These are phyloP conservation scores for Fabriciana adippe DNA, from an alignment of 2,888 invertebrate species.

Conservation along the genomic window DNA sequence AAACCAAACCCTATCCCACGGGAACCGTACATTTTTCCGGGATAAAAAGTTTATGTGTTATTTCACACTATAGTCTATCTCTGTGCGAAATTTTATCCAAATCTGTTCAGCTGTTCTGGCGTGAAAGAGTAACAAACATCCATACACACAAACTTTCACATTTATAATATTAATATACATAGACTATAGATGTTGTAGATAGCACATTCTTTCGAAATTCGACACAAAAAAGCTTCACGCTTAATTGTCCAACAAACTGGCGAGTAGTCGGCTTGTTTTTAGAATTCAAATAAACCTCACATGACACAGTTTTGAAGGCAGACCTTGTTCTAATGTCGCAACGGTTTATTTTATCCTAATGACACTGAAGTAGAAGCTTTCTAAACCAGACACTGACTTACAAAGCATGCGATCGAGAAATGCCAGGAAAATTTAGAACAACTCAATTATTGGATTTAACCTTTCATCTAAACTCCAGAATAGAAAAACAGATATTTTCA, in stretches of 20 bases:
- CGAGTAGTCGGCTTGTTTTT: not conserved
- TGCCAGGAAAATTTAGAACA: not conserved
- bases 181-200: not conserved
- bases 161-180: too few species aligned
- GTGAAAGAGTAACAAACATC: too few species aligned
- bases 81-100: too few species aligned
- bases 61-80: too few species aligned
- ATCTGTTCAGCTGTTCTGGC: too few species aligned
- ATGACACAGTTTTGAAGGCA: conserved; percentile 4
- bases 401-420: not conserved
- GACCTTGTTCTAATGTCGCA: conserved; percentile 30
- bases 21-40: too few species aligned
- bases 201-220: not conserved
- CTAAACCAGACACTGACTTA: not conserved
- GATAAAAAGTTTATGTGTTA: too few species aligned
- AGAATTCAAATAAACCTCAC: conserved; percentile 2
- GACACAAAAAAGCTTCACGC: not conserved
- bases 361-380: conserved; percentile 19
- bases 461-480: too few species aligned
- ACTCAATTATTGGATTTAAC: not conserved
- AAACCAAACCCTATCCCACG: too few species aligned
- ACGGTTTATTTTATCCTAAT: conserved; percentile 30
- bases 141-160: too few species aligned
- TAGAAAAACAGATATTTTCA: not conserved
- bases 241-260: conserved; percentile 2